These are phyloP conservation scores for Chelonia mydas DNA, from an alignment of 2,797 vertebrate species.

Conservation along the genomic window DNA sequence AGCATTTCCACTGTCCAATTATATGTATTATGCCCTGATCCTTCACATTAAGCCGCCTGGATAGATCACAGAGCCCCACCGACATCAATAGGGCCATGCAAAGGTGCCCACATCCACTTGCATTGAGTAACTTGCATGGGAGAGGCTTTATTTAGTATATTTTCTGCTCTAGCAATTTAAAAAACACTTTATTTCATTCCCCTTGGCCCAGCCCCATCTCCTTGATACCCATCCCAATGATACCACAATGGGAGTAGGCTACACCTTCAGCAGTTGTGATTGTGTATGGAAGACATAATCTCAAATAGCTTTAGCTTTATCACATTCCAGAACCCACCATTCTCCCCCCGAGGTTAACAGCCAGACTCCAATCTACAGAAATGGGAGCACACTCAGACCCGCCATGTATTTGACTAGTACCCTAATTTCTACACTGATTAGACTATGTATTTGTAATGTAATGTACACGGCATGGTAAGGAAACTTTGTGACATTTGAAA, in stretches of 20 bases:
- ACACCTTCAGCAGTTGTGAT: neutral
- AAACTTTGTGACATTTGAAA: neutral
- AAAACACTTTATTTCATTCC: neutral
- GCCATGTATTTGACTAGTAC: neutral
- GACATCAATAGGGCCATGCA: neutral
- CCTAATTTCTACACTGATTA: neutral
- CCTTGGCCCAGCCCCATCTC: neutral
- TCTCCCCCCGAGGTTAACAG: neutral
- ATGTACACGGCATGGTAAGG: neutral
- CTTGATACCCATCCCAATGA: neutral
- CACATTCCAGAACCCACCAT: neutral
- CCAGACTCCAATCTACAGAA: neutral
- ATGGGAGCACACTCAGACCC: neutral
- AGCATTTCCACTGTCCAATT: neutral
- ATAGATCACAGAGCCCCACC: neutral
- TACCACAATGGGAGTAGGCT: neutral
- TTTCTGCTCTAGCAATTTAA: neutral
- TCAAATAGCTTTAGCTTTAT: neutral
- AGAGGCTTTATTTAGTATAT: neutral
- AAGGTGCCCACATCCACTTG: neutral
- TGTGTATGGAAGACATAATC: neutral
- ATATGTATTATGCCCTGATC: neutral
- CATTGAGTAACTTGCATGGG: neutral
- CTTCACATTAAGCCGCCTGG: neutral
- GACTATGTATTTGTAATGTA: slow-evolving; percentile 11